These are phyloP conservation scores for Alethe diademata DNA, from an alignment of 2,113 vertebrate species.

Conservation along the genomic window DNA sequence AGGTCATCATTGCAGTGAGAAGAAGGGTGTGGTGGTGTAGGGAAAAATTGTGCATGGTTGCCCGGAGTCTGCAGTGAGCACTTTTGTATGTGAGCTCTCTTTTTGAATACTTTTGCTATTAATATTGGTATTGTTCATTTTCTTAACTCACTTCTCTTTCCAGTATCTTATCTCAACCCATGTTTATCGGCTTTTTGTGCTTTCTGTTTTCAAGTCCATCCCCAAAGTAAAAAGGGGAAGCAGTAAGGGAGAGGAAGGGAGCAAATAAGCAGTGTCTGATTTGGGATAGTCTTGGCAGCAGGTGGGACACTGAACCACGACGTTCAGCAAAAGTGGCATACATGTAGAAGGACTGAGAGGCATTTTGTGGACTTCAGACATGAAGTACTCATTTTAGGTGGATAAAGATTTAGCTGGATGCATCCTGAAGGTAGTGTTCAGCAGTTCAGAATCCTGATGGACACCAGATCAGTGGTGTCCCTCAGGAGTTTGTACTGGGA, in stretches of 20 bases:
- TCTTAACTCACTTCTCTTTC: background rate
- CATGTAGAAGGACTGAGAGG: background rate
- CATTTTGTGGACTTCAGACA: background rate
- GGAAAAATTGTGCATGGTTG: background rate
- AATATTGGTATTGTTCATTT: background rate
- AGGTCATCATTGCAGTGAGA: background rate
- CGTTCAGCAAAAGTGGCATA: background rate
- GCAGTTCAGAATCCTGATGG: background rate
- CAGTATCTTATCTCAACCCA: background rate
- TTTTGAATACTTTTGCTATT: background rate
- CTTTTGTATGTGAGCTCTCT: background rate
- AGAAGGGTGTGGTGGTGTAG: rapidly evolving
- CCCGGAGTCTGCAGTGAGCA: rapidly evolving
- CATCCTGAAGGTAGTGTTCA: background rate
- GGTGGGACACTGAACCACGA: rapidly evolving
- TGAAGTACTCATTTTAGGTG: background rate
- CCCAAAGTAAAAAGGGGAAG: background rate
- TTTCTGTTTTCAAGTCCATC: background rate
- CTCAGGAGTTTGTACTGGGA: background rate
- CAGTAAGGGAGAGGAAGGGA: rapidly evolving
- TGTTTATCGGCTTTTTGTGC: background rate
- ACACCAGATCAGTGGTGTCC: background rate
- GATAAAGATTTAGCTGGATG: background rate
- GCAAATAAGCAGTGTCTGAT: background rate
- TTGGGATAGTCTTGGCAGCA: background rate